Evolutionary conservation across 2,888 invertebrate species (phyloP).

Genomic region (Ametastegia equiseti): DNA sequence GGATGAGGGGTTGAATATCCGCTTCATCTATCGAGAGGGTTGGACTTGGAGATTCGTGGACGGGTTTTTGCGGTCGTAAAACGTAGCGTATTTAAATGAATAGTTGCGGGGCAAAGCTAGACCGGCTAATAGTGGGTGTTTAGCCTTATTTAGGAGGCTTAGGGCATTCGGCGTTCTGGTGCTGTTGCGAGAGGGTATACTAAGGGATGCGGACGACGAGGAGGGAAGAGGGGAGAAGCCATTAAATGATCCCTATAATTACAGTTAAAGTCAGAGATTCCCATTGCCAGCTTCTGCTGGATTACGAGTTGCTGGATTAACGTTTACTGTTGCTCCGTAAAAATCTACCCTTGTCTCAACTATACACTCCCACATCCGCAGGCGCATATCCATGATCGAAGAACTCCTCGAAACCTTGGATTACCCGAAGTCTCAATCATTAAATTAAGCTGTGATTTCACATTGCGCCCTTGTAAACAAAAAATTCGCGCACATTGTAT

Average conservation of each 20-base stretch:
- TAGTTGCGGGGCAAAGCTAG: constrained; percentile 44
- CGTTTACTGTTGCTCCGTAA: constrained; percentile 43
- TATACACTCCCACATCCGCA: constrained; percentile 2
- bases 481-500: background rate
- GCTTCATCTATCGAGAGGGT: constrained; percentile 30
- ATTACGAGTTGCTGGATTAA: constrained; percentile 58
- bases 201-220: constrained; percentile 35
- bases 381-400: constrained; percentile 33
- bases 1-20: background rate
- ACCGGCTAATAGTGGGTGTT: constrained; percentile 50
- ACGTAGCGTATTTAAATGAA: constrained; percentile 48
- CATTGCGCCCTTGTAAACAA: background rate
- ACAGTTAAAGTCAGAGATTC: constrained; percentile 66
- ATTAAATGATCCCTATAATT: constrained; percentile 72
- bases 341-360: constrained; percentile 35
- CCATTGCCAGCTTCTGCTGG: constrained; percentile 60
- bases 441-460: constrained; percentile 11
- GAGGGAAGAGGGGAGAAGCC: constrained; percentile 62
- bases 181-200: constrained; percentile 38
- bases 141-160: constrained; percentile 51
- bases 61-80: constrained; percentile 49
- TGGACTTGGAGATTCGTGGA: constrained; percentile 35
- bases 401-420: constrained; percentile 6
- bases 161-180: constrained; percentile 43
- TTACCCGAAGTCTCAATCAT: constrained; percentile 17